Conservation (phyloP, 2,113 vertebrate species). For the Tympanuchus pallidicinctus region DNA sequence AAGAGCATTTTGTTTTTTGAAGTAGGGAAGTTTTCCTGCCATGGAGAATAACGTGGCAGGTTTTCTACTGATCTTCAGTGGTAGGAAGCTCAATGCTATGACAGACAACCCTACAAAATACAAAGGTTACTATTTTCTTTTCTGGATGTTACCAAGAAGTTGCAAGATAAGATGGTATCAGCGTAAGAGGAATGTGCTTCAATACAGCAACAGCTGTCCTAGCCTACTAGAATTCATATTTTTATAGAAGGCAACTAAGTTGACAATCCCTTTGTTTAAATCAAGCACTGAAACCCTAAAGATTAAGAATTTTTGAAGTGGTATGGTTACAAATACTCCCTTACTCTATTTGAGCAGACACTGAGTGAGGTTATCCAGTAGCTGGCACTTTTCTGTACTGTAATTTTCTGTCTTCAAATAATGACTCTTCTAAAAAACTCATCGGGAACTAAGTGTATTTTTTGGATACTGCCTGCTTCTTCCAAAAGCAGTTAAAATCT, state of each 20-base stretch:
- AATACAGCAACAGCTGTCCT: neutral
- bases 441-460: neutral
- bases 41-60: neutral
- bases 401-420: neutral
- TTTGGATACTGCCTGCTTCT: neutral
- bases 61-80: neutral
- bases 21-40: neutral
- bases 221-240: neutral
- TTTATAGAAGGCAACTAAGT: neutral
- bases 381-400: neutral
- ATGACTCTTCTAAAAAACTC: neutral
- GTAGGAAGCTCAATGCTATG: neutral
- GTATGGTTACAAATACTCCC: neutral
- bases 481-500: neutral
- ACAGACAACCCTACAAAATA: neutral
- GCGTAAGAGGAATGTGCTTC: neutral
- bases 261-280: neutral
- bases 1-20: neutral
- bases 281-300: neutral
- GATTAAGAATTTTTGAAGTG: neutral
- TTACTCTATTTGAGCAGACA: neutral
- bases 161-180: neutral
- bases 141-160: neutral
- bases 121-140: neutral
- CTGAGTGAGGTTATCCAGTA: neutral